Evolutionary conservation across 2,888 invertebrate genomes (phyloP), one percentile per base, ranked within the genome.

Genomic region (Selenia dentaria): DNA sequence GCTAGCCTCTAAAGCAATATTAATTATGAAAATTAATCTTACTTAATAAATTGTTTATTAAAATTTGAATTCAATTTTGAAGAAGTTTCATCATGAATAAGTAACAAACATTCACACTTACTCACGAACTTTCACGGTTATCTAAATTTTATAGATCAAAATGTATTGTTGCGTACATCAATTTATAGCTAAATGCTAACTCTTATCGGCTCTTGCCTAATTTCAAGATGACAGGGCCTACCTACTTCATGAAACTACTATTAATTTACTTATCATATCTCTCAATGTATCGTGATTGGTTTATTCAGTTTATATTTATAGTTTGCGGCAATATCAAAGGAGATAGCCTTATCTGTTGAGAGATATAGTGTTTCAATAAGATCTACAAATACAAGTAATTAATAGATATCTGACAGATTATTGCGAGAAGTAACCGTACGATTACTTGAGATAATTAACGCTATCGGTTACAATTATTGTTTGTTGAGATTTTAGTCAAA

Each of bases 301-400:
- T 46, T 67, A 67, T 64, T 70, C 70, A 69, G 39, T 27, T 40
- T 42, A 43, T 46, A 43, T 35, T 43, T 37, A 41, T 20, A 33
- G 16, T 26, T 26, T 26, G 43, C 55, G 54, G 58, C 27, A 18
- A 38, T 51, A 51, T 58, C 55, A 59, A 59, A 59, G 46, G 2
- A 32, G 14, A 48, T 48, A 34, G 12, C 13, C 20, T 34, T 46
- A 46, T 46, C 46, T 26, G 24, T 26, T 12, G 10, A 10, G 8
- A 33, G 39, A 39, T 39, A 45, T 13, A 25, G 22, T 8, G 27
- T 28, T 32, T 39, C 34, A 34, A 40, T 37, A n/a, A 12, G 16
- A 47, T 36, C 20, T 40, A 5, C 9, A 22, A 39, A 46, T 46
- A 31, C 33, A 6, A 37, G 24, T 33, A 36, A 47, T 40, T 45